Conservation (phyloP, 1,140 invertebrate species). For the Proctacanthus coquilletti region DNA sequence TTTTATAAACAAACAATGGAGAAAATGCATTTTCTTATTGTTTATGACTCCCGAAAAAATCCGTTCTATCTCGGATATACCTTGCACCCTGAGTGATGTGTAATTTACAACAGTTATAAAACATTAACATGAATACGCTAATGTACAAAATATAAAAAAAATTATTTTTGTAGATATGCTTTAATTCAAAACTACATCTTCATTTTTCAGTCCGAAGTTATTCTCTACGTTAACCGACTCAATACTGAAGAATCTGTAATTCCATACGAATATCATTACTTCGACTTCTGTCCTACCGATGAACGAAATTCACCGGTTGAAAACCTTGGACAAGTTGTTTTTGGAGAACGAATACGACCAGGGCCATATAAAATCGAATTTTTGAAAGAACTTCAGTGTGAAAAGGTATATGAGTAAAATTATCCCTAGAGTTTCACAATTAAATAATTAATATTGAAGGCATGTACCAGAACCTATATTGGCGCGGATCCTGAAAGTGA, state of each 20-base stretch:
- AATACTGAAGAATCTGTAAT: slow-evolving; percentile 94
- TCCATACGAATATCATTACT: slow-evolving; percentile 94
- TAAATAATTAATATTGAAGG: slow-evolving; percentile 11
- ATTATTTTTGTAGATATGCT: not conserved
- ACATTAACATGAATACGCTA: not conserved
- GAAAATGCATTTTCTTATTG: not conserved
- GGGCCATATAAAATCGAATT: slow-evolving; percentile 77
- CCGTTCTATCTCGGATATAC: not conserved
- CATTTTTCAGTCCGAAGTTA: slow-evolving; percentile 57
- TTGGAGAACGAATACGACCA: slow-evolving; percentile 90
- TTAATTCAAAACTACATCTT: slow-evolving; percentile 3
- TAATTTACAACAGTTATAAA: slow-evolving; percentile 1
- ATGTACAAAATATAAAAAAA: not conserved
- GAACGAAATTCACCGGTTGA: slow-evolving; percentile 77
- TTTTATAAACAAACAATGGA: no score
- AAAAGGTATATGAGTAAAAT: slow-evolving; percentile 25
- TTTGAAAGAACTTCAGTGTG: slow-evolving; percentile 56
- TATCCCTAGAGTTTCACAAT: not conserved
- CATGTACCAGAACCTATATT: slow-evolving; percentile 55
- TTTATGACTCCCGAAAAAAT: not conserved
- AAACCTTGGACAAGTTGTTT: slow-evolving; percentile 96
- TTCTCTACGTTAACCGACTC: slow-evolving; percentile 85
- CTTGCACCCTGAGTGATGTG: not conserved
- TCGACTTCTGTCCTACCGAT: slow-evolving; percentile 79
- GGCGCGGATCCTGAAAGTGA: slow-evolving; percentile 43